Percentiles rank a stretch among this genome's conserved stretches.
phyloP scores from a whole-genome alignment of 2,888 invertebrate genomes.

The Noctua janthe region DNA sequence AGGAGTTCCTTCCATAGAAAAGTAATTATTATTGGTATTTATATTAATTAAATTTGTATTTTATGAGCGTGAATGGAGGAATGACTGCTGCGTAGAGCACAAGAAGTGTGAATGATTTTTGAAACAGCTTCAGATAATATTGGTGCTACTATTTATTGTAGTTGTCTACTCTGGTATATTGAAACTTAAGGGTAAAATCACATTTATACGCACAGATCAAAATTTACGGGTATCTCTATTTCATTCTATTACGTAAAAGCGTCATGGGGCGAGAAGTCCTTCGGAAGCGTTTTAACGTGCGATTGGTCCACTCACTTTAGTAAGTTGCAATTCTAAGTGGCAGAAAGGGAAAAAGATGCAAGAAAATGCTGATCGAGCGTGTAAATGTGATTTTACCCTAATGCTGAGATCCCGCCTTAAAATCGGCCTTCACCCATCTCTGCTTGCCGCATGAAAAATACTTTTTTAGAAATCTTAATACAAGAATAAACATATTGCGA shows the following conservation, averaged over 20 bases:
- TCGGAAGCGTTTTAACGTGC: neutral
- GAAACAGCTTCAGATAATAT: constrained; percentile 36
- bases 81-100: constrained; percentile 86
- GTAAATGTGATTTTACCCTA: neutral
- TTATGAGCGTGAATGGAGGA: constrained; percentile 81
- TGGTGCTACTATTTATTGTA: constrained; percentile 33
- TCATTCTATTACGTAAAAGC: neutral
- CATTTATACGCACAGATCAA: neutral
- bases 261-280: neutral
- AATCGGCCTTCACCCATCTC: neutral
- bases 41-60: constrained; percentile 55
- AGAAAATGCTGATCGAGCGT: neutral
- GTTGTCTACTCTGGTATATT: neutral
- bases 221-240: neutral
- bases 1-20: constrained; percentile 81
- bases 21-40: constrained; percentile 75
- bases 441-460: neutral
- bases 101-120: constrained; percentile 82
- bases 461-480: too few species aligned
- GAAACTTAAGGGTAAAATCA: neutral
- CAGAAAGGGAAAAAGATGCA: neutral
- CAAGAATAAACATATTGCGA: too few species aligned
- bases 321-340: neutral
- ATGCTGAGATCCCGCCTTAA: neutral
- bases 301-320: neutral